Percentiles rank a stretch among this genome's conserved stretches.
These are phyloP conservation scores for Drosophila melanosoma DNA, from an alignment of 2,888 invertebrate genomes.

Conservation along the genomic window DNA sequence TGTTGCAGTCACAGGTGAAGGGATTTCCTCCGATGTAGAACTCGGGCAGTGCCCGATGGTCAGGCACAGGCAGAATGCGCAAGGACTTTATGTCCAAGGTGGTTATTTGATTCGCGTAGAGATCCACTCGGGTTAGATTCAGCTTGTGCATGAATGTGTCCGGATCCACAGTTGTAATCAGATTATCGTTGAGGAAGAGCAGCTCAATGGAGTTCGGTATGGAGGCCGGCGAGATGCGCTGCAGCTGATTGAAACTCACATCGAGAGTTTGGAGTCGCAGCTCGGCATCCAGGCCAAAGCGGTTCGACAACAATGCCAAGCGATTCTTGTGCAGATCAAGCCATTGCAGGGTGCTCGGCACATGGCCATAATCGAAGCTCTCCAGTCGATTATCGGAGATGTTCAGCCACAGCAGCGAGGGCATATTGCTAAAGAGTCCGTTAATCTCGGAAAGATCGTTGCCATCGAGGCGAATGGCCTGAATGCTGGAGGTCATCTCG, in stretches of 20 bases:
- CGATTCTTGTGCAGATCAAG: conserved; percentile 95
- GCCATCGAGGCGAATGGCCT: conserved; percentile 94
- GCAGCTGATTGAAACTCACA: conserved; percentile 95
- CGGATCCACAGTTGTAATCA: conserved; percentile 93
- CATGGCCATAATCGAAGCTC: conserved; percentile 94
- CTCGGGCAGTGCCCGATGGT: conserved; percentile 91
- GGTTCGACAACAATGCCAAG: conserved; percentile 91
- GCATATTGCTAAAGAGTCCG: conserved; percentile 93
- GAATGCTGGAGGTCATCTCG: conserved; percentile 91
- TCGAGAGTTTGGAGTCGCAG: conserved; percentile 93
- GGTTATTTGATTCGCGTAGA: conserved; percentile 96
- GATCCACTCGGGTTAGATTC: conserved; percentile 95
- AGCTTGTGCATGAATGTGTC: conserved; percentile 95
- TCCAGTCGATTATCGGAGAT: conserved; percentile 95
- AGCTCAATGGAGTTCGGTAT: conserved; percentile 94
- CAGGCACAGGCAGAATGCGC: conserved; percentile 91
- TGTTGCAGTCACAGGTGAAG: conserved; percentile 96
- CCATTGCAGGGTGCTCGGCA: conserved; percentile 94
- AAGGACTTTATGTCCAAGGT: conserved; percentile 95
- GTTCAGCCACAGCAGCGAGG: conserved; percentile 94
- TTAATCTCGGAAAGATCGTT: conserved; percentile 93
- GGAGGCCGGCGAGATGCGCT: conserved; percentile 90
- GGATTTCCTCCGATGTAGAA: conserved; percentile 98
- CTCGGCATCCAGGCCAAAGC: conserved; percentile 88
- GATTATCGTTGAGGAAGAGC: conserved; percentile 95